Base-by-base conservation (phyloP, 2,888 invertebrate genomes). In the Caenorhabditis sulstoni region DNA sequence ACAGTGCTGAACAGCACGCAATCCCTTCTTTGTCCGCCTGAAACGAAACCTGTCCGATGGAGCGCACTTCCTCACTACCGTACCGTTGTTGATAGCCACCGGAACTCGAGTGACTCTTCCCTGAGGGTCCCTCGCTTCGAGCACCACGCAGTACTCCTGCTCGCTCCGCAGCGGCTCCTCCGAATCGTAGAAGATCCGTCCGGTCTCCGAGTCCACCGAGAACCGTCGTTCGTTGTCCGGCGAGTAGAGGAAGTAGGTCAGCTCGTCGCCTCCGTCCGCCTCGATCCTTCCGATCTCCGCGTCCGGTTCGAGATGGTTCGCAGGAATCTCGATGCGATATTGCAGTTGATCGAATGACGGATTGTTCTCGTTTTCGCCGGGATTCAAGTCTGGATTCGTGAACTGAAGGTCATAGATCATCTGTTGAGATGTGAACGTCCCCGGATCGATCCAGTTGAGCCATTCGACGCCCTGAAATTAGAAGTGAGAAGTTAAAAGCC, bases 81-180 rank as follows among this genome's bases (percentile, higher is more conserved):
- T 8, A 77, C 81, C 83, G 59, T 79, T 80, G 29, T 83, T 83
- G 5, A 83, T 68, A 9, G 83, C 74, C 9, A 83, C 71, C 1
- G 83, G 83, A 0, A 83, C 83, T 37, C 73, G 57, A 18, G 76
- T 64, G 9, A 61, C 55, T 45, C 77, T 70, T 44, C 81, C 83
- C 37, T 59, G n/a, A 2, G 66, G 22, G 62, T 83, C 81, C 22
- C 65, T 29, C 0, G 78, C 83, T 45, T 78, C 81, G 39, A 83
- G n/a, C 18, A 83, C 68, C 5, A 81, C 57, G 61, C 83, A 83
- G 55, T 70, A 80, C 39, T 83, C 83, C 7, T 58, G 44, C 44
- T 67, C 64, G 55, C 58, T 45, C 20, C 14, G 18, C 16, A 73
- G 44, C n/a, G 47, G 53, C 9, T 62, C 67, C n/a, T 74, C 79